These are phyloP conservation scores for Drosophila mayaguana DNA, from an alignment of 2,888 invertebrate species.

Conservation along the genomic window DNA sequence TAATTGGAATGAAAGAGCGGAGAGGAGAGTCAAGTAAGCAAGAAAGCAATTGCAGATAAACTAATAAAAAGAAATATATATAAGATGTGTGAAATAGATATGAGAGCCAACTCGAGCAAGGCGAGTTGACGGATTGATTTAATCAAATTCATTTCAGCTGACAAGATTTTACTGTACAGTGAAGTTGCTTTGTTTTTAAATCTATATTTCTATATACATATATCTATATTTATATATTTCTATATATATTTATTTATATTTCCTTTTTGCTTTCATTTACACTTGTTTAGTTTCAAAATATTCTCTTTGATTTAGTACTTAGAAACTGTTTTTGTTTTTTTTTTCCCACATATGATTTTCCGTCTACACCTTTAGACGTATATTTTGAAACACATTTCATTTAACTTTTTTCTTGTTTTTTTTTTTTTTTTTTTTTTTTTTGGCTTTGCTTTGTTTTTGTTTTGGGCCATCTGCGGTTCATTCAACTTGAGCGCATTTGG, in stretches of 20 bases:
- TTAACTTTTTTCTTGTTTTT: neutral
- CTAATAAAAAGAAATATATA: neutral
- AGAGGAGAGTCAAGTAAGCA: neutral
- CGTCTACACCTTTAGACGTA: constrained; percentile 32
- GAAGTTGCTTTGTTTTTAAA: too few relatives aligned
- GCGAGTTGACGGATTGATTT: neutral
- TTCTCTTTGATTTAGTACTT: neutral
- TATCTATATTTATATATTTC: neutral
- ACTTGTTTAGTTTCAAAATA: neutral
- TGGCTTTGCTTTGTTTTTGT: neutral
- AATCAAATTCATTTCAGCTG: neutral
- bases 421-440: neutral
- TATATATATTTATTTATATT: neutral
- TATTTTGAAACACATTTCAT: constrained; percentile 1
- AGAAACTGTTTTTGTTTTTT: neutral
- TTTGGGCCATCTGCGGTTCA: constrained; percentile 41
- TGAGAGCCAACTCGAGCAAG: neutral
- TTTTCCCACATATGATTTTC: neutral
- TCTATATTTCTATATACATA: neutral
- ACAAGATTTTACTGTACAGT: neutral
- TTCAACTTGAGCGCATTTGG: constrained; percentile 45
- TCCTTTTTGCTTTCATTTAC: neutral
- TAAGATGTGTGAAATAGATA: neutral
- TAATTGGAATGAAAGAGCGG: neutral
- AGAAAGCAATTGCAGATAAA: neutral